Base-by-base conservation (phyloP, 2,888 invertebrate genomes). In the Mylabris sibirica region DNA sequence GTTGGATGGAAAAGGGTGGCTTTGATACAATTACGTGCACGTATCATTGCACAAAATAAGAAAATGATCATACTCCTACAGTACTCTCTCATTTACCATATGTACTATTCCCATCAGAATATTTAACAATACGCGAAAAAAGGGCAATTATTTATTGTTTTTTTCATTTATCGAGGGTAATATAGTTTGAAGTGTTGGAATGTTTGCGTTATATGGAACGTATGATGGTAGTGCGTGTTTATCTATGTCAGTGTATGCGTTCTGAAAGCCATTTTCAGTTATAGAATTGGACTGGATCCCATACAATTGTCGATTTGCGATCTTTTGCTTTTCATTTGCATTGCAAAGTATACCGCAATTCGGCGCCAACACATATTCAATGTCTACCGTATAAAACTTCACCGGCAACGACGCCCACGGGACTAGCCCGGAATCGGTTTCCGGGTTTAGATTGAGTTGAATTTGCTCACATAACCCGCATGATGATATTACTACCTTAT, bases 321-420 rank as follows among this genome's bases (percentile, higher is more conserved):
- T 83, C 84, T 83, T 84, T 84, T 83, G 84, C 83, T 83, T 84
- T 84, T 84, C 84, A 84, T 84, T 84, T 84, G 84, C 84, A 84
- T 83, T 84, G 84, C 84, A 84, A 84, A 84, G 81, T 79, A 79
- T 77, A 77, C 81, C 83, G 82, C 82, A 83, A 83, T 83, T 83
- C 83, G 81, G 80, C 79, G 76, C 77, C 78, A 76, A 78, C 80
- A 79, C 81, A 78, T 79, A 80, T 77, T 75, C 80, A 79, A 26
- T 26, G 57, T 24, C 57, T 26, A 24, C 57, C 81, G 81, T 81
- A 81, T 83, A 83, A 84, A 82, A 84, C 81, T 82, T 80, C 79
- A 77, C 80, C 77, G 78, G 80, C 75, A 83, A 84, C 82, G 80
- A 82, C 80, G 81, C 84, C 83, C 84, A 72, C 75, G 83, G 83